Conservation (phyloP, 2,797 vertebrate species). For the Phrynocephalus vlangalii region DNA sequence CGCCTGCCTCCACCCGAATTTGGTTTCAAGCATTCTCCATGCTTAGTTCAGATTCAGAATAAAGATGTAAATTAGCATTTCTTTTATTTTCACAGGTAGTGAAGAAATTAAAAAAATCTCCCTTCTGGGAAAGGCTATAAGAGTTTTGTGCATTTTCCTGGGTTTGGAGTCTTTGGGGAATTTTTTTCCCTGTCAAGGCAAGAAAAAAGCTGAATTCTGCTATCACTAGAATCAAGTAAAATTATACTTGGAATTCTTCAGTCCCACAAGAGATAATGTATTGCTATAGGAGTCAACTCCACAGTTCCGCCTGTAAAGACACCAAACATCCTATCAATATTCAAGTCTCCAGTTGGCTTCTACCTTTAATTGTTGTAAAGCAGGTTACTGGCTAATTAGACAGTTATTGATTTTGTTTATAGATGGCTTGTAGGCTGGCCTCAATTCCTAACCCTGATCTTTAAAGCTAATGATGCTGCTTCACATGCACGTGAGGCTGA, state of each 20-base stretch:
- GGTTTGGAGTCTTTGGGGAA: too few relatives aligned
- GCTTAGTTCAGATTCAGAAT: too few relatives aligned
- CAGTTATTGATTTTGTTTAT: constrained; percentile 48
- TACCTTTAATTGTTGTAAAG: constrained; percentile 25
- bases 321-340: background rate
- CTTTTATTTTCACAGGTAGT: too few relatives aligned
- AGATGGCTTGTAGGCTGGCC: constrained; percentile 40
- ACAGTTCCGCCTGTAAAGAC: background rate
- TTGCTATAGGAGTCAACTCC: background rate
- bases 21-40: too few relatives aligned
- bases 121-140: too few relatives aligned
- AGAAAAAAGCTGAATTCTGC: background rate
- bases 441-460: constrained; percentile 24
- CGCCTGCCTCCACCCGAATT: too few relatives aligned
- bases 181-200: too few relatives aligned
- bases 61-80: too few relatives aligned
- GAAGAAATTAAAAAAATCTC: too few relatives aligned
- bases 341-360: constrained; percentile 10
- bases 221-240: background rate
- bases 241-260: background rate
- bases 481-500: constrained; percentile 20
- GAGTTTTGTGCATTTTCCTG: too few relatives aligned
- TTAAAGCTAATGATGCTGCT: constrained; percentile 36
- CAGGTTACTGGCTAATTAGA: constrained; percentile 30
- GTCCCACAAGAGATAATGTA: background rate